Evolutionary conservation across 2,113 vertebrate genomes (phyloP).

Genomic region (Haplochromis vanheusdeni): DNA sequence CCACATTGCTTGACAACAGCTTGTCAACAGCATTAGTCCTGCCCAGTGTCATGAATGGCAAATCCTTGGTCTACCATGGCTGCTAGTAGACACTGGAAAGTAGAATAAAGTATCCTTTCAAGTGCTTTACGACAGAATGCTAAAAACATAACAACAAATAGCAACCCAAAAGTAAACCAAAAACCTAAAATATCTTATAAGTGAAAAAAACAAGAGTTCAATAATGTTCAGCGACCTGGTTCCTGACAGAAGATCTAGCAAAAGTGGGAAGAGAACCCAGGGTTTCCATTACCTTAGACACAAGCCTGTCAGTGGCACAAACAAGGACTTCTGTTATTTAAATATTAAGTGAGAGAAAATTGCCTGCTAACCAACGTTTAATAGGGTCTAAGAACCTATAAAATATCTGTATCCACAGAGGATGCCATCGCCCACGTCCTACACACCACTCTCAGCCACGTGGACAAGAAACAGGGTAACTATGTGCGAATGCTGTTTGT

Average conservation of each 20-base stretch:
- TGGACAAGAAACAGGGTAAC: no score
- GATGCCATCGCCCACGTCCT: no score
- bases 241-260: not conserved
- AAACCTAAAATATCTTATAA: not conserved
- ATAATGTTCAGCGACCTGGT: not conserved
- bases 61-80: not conserved
- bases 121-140: not conserved
- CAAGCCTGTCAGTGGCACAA: not conserved
- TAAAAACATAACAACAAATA: not conserved
- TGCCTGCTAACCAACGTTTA: rapidly evolving
- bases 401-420: not conserved
- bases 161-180: not conserved
- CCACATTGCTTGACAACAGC: not conserved
- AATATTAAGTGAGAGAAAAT: not conserved
- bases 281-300: not conserved
- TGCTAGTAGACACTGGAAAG: not conserved
- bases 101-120: not conserved
- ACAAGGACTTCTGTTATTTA: not conserved
- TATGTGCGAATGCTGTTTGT: no score
- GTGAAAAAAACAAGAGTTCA: not conserved
- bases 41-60: not conserved
- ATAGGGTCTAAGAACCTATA: not conserved
- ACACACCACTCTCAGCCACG: no score
- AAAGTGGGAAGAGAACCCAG: not conserved
- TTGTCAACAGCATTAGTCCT: not conserved